Conservation (phyloP, 2,888 invertebrate genomes). For the Perdita meconis region DNA sequence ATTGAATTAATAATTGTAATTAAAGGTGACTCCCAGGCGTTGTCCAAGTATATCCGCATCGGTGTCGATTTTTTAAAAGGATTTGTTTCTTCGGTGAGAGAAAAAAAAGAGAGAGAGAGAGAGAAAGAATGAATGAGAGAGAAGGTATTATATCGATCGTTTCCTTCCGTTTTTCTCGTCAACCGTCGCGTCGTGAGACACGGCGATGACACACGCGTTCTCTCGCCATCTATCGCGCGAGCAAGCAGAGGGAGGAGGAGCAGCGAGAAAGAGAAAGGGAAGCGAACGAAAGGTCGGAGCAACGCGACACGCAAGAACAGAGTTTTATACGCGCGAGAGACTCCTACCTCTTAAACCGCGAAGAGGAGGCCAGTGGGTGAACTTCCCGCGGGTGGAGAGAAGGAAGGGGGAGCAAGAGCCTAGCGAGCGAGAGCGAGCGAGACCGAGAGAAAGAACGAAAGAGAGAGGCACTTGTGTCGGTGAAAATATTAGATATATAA, state of each 20-base stretch:
- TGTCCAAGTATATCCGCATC: constrained; percentile 43
- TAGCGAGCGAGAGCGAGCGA: constrained; percentile 23
- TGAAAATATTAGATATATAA: constrained; percentile 74
- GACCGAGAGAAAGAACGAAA: background rate
- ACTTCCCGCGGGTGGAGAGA: background rate
- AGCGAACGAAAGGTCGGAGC: background rate
- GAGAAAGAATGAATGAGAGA: too few relatives aligned
- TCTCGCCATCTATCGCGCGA: background rate
- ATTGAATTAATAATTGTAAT: constrained; percentile 78
- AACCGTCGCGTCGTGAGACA: too few relatives aligned
- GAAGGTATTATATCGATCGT: background rate
- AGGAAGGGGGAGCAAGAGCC: background rate
- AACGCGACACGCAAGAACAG: too few relatives aligned
- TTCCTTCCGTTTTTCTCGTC: constrained; percentile 1
- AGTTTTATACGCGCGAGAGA: too few relatives aligned
- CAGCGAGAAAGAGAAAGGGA: background rate
- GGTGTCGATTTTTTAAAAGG: constrained; percentile 37
- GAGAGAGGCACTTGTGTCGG: constrained; percentile 46
- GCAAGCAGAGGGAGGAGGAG: background rate
- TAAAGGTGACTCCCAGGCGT: constrained; percentile 63
- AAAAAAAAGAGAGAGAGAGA: too few relatives aligned
- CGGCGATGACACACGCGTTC: background rate
- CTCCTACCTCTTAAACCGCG: constrained; percentile 5
- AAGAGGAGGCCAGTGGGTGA: background rate
- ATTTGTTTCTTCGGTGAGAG: constrained; percentile 30